A percentile compares a stretch with the other conserved stretches of the same genome.
These are phyloP conservation scores for Isoperla grammatica DNA, from an alignment of 2,888 invertebrate species.

Conservation along the genomic window DNA sequence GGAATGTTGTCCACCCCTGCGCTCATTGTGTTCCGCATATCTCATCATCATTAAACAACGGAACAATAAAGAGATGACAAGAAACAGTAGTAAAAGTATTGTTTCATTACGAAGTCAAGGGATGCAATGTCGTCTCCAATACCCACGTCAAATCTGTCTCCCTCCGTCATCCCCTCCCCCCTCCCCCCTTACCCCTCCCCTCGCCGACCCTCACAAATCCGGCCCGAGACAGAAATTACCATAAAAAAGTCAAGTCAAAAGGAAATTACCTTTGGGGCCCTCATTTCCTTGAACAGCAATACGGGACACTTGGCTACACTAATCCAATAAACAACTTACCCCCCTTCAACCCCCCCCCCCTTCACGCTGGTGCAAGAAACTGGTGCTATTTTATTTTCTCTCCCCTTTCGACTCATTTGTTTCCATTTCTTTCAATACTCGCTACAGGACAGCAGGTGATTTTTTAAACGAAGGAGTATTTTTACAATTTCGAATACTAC, in stretches of 20 bases:
- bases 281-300: conserved; percentile 22
- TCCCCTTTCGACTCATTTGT: conserved; percentile 17
- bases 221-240: conserved; percentile 25
- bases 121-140: conserved; percentile 20
- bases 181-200: conserved; percentile 4
- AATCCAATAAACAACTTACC: conserved; percentile 26
- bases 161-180: conserved; percentile 6
- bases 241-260: conserved; percentile 26
- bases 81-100: conserved; percentile 10
- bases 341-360: not conserved
- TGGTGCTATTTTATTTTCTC: not conserved
- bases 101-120: conserved; percentile 21
- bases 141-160: conserved; percentile 26
- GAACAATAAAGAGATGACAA: not conserved
- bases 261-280: conserved; percentile 28
- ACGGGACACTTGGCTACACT: conserved; percentile 15
- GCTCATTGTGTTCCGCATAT: too few relatives aligned
- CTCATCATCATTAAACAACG: too few relatives aligned
- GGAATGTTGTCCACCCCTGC: too few relatives aligned
- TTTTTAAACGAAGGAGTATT: not conserved
- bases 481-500: not conserved
- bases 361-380: not conserved
- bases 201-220: conserved; percentile 19
- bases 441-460: conserved; percentile 13
- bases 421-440: conserved; percentile 23